A percentile compares a stretch with the other conserved stretches of the same genome.
phyloP scores from a whole-genome alignment of 2,113 vertebrate species.

The Mus spicilegus region DNA sequence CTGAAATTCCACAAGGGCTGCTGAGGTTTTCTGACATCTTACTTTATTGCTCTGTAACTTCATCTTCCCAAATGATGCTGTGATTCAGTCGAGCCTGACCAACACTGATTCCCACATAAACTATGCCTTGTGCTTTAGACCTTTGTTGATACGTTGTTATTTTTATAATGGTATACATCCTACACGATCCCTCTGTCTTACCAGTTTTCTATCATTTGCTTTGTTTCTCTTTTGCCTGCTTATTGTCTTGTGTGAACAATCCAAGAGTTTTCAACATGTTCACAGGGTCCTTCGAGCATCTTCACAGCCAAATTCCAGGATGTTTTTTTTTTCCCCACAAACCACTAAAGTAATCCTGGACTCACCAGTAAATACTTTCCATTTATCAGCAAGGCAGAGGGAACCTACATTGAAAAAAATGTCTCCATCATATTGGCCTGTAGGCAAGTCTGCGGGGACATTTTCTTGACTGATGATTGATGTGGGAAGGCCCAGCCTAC shows the following conservation, averaged over 20 bases:
- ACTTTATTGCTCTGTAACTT: neutral
- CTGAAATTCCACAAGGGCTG: neutral
- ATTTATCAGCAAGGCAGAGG: neutral
- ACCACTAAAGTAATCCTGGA: neutral
- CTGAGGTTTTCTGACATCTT: neutral
- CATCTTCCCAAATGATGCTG: neutral
- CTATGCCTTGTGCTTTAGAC: neutral
- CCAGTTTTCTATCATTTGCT: neutral
- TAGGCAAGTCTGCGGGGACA: neutral
- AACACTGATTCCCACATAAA: neutral
- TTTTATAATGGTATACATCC: neutral
- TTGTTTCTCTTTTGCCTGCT: neutral
- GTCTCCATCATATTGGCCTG: too few relatives aligned
- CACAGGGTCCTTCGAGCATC: neutral
- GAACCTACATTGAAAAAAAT: neutral
- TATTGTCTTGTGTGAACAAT: neutral
- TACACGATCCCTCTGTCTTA: neutral
- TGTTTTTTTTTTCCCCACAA: neutral
- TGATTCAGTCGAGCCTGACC: neutral
- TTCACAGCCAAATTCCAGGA: neutral
- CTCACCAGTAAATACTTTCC: neutral
- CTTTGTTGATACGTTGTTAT: neutral
- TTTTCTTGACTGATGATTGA: neutral
- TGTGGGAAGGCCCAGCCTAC: neutral
- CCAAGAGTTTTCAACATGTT: neutral